Percentiles rank a stretch among this genome's conserved stretches.
Conservation (phyloP, 2,113 vertebrate genomes). For the Progne subis region DNA sequence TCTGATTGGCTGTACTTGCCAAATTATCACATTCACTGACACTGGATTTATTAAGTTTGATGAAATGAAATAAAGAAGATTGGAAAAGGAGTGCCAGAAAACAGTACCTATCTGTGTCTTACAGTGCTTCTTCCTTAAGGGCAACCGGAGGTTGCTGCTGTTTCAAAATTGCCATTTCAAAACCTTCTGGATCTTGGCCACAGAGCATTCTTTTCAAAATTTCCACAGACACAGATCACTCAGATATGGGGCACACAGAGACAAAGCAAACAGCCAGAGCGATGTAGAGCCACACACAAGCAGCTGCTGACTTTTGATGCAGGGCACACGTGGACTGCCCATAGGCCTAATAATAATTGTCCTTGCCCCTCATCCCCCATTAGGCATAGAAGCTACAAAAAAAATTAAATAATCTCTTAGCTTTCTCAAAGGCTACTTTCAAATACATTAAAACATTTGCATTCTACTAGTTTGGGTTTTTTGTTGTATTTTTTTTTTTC, state of each 20-base stretch:
- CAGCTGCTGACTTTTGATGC: neutral
- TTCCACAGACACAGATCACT: slow-evolving; percentile 19
- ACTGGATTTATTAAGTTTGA: neutral
- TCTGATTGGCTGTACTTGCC: neutral
- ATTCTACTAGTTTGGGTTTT: neutral
- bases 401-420: neutral
- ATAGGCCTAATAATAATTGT: neutral
- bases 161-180: slow-evolving; percentile 50
- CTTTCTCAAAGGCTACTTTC: neutral
- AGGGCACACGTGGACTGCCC: neutral
- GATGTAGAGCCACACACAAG: neutral
- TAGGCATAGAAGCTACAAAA: neutral
- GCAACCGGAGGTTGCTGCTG: neutral
- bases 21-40: neutral
- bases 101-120: slow-evolving; percentile 30
- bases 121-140: slow-evolving; percentile 19
- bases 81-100: neutral
- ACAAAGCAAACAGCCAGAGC: neutral
- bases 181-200: slow-evolving; percentile 38
- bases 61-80: neutral
- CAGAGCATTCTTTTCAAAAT: slow-evolving; percentile 51
- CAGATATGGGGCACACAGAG: neutral
- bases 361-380: neutral
- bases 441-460: neutral
- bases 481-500: neutral